phyloP scores from a whole-genome alignment of 2,113 vertebrate genomes.

The Tauraco erythrolophus region DNA sequence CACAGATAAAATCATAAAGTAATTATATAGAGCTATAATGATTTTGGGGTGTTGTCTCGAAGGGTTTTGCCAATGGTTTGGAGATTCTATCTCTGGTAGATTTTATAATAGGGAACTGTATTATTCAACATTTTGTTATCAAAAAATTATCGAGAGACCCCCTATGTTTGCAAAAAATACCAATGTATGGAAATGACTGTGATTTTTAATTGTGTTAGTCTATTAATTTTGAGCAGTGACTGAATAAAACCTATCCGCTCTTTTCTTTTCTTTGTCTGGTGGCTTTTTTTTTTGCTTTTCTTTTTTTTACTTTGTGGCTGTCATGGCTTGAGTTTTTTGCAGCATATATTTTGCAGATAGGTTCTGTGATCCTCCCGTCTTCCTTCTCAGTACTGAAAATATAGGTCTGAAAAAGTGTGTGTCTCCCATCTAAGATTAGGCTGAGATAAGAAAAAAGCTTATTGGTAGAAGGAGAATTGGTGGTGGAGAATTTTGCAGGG shows the following conservation, averaged over 20 bases:
- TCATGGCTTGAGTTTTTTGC: not conserved
- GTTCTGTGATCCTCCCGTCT: not conserved
- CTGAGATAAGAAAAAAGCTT: not conserved
- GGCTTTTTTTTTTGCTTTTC: not conserved
- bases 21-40: conserved; percentile 73
- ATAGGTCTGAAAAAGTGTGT: not conserved
- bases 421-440: not conserved
- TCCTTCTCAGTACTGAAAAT: not conserved
- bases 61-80: conserved; percentile 43
- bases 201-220: not conserved
- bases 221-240: not conserved
- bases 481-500: not conserved
- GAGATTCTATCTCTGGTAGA: conserved; percentile 52
- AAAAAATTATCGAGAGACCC: conserved; percentile 37
- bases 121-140: conserved; percentile 12
- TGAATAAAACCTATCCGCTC: not conserved
- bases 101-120: conserved; percentile 52
- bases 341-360: not conserved
- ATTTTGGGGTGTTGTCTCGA: conserved; percentile 52
- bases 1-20: conserved; percentile 74
- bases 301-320: not conserved
- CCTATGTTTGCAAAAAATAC: conserved; percentile 10
- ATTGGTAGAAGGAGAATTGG: not conserved
- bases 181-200: not conserved
- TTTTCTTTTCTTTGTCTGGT: not conserved